Percentiles rank a stretch among this genome's conserved stretches.
These are phyloP conservation scores for Dendropsophus ebraccatus DNA, from an alignment of 2,113 vertebrate genomes.

Conservation along the genomic window DNA sequence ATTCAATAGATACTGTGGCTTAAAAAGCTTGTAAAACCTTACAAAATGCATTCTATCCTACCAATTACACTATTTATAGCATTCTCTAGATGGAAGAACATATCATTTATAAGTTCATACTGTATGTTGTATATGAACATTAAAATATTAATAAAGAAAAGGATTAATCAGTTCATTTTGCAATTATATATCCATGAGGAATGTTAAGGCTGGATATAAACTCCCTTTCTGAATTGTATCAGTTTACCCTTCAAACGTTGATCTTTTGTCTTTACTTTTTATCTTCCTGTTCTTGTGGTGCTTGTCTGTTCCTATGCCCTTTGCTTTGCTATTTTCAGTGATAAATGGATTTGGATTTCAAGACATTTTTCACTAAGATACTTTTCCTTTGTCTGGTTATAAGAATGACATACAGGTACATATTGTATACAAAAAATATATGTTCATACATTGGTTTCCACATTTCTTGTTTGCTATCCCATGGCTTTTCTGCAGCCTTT, in stretches of 20 bases:
- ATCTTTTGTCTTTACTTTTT: conserved; percentile 32
- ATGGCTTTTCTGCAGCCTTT: neutral
- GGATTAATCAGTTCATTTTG: no score
- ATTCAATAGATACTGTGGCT: no score
- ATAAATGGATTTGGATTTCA: conserved; percentile 45
- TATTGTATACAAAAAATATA: conserved; percentile 24
- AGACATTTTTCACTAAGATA: conserved; percentile 42
- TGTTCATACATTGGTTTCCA: neutral
- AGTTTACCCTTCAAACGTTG: conserved; percentile 46
- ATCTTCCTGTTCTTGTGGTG: neutral
- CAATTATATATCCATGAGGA: neutral
- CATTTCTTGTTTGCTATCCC: neutral
- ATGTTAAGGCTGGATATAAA: neutral
- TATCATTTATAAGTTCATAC: neutral
- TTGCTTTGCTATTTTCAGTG: conserved; percentile 51
- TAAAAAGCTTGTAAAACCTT: no score
- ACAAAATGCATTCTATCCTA: no score
- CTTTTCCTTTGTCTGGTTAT: conserved; percentile 27
- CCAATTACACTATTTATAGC: no score
- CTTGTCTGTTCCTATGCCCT: conserved; percentile 34
- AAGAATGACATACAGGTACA: conserved; percentile 42
- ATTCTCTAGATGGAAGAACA: no score
- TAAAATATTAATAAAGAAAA: neutral
- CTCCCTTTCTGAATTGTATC: conserved; percentile 11
- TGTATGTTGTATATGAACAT: neutral